Evolutionary conservation across 2,113 vertebrate species (phyloP).

Genomic region (Ammodytes marinus): DNA sequence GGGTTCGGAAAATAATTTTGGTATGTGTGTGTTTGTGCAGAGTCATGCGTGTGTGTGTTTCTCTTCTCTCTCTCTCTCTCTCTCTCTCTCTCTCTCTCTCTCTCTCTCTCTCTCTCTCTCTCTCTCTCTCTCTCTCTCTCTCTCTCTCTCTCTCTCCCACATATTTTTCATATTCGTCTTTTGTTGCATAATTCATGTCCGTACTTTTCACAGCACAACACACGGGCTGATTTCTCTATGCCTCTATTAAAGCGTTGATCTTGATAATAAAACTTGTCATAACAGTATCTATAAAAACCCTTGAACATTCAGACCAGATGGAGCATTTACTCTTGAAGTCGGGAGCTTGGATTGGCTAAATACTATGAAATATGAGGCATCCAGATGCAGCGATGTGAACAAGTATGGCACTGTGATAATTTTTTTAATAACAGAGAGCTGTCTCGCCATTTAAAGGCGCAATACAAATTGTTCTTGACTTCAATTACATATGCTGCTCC

Average conservation of each 20-base stretch:
- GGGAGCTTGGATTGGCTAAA: constrained; percentile 3
- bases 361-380: constrained; percentile 12
- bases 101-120: neutral
- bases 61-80: neutral
- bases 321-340: neutral
- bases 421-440: constrained; percentile 8
- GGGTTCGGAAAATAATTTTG: constrained; percentile 57
- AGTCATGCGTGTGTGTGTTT: neutral
- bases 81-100: neutral
- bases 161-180: constrained; percentile 38
- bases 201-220: constrained; percentile 41
- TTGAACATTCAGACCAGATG: constrained; percentile 33
- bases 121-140: constrained; percentile 11
- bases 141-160: neutral
- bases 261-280: constrained; percentile 47
- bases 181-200: constrained; percentile 67
- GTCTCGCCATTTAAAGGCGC: neutral
- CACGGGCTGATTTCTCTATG: constrained; percentile 41
- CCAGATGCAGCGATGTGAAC: neutral
- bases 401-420: constrained; percentile 4
- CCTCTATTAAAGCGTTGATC: constrained; percentile 40
- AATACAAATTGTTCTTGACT: neutral
- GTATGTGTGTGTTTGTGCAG: constrained; percentile 2
- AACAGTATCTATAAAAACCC: constrained; percentile 25
- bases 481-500: neutral